Evolutionary conservation across 2,797 vertebrate species (phyloP).

Genomic region (Astyanax mexicanus): DNA sequence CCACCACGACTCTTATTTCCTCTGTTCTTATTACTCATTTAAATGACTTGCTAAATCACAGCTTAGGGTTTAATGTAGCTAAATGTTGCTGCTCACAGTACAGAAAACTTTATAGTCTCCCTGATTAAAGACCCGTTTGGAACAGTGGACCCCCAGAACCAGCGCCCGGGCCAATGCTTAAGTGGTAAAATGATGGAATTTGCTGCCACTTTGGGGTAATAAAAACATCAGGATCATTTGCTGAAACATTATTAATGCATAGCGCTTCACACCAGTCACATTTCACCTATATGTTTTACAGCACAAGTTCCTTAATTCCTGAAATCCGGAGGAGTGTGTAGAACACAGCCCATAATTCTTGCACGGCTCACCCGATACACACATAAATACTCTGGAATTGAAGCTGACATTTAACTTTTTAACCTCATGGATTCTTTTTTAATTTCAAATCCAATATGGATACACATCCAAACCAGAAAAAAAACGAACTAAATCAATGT

Average conservation of each 20-base stretch:
- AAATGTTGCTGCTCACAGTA: not conserved
- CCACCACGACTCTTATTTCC: not conserved
- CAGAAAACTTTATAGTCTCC: not conserved
- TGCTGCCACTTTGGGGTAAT: not conserved
- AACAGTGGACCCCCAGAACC: not conserved
- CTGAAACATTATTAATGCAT: conserved; percentile 9
- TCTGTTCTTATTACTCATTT: not conserved
- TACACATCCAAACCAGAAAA: not conserved
- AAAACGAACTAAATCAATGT: not conserved
- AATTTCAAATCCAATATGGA: not conserved
- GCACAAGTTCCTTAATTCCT: not conserved
- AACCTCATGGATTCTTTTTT: not conserved
- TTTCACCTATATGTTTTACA: not conserved
- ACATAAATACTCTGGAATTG: not conserved
- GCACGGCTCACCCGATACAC: not conserved
- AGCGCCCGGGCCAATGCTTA: not conserved
- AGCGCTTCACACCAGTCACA: not conserved
- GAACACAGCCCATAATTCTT: not conserved
- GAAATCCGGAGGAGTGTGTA: not conserved
- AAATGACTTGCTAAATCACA: not conserved
- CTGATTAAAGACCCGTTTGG: not conserved
- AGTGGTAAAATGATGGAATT: not conserved
- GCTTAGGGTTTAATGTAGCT: not conserved
- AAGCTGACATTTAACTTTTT: not conserved
- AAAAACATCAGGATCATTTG: conserved; percentile 4